phyloP scores from a whole-genome alignment of 2,797 vertebrate genomes.

The Micromesistius poutassou region DNA sequence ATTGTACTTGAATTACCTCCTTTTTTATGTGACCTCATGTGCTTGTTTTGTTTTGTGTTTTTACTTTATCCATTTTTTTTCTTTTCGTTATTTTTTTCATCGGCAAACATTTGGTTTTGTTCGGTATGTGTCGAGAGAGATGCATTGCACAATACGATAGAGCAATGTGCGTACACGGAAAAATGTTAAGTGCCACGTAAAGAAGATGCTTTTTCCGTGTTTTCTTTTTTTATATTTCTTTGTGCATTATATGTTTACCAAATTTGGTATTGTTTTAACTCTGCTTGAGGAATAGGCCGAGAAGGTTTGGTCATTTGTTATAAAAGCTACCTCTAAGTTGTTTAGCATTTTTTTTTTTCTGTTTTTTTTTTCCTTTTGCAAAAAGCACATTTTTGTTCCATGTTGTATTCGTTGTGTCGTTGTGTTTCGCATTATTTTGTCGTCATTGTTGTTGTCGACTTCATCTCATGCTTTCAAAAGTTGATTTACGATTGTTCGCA shows the following conservation, averaged over 20 bases:
- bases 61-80: constrained; percentile 37
- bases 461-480: constrained; percentile 80
- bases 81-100: constrained; percentile 22
- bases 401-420: constrained; percentile 62
- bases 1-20: constrained; percentile 99
- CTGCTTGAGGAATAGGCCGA: constrained; percentile 69
- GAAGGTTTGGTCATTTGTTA: constrained; percentile 73
- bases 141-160: constrained; percentile 55
- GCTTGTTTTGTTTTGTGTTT: constrained; percentile 71
- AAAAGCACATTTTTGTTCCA: constrained; percentile 76
- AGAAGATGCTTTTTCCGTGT: constrained; percentile 67
- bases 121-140: constrained; percentile 44
- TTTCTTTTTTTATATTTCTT: constrained; percentile 61
- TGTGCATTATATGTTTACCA: constrained; percentile 80
- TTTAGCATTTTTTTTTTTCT: constrained; percentile 57
- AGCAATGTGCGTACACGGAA: constrained; percentile 42
- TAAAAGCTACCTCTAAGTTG: constrained; percentile 94
- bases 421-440: constrained; percentile 73
- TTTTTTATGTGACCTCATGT: constrained; percentile 94
- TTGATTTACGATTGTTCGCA: constrained; percentile 64
- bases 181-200: constrained; percentile 63
- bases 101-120: constrained; percentile 18
- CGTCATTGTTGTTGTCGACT: constrained; percentile 45
- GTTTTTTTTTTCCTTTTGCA: constrained; percentile 48
- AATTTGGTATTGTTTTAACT: constrained; percentile 82